Conservation (phyloP, 2,888 invertebrate species). For the Drosophila pseudotakahashii region DNA sequence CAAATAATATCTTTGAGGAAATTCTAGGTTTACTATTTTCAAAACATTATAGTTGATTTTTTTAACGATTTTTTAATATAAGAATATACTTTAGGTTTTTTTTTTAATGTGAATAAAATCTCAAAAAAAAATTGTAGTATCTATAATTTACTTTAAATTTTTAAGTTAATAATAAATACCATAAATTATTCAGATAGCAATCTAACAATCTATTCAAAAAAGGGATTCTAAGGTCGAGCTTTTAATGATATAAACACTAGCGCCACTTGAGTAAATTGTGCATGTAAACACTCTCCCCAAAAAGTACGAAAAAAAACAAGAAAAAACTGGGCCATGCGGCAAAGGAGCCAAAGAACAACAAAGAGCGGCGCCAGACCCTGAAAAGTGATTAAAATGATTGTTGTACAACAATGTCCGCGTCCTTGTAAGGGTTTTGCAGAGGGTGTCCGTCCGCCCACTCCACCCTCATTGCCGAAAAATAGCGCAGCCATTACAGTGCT, state of each 20-base stretch:
- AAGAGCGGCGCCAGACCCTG: conserved; percentile 71
- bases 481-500: conserved; percentile 66
- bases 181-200: background rate
- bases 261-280: conserved; percentile 79
- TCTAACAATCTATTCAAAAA: conserved; percentile 12
- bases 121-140: too few species aligned
- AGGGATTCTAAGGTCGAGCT: conserved; percentile 8
- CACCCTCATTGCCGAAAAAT: conserved; percentile 6
- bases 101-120: too few species aligned
- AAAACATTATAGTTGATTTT: too few species aligned
- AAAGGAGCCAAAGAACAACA: conserved; percentile 22
- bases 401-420: conserved; percentile 60
- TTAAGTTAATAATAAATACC: background rate
- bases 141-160: background rate
- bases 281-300: conserved; percentile 67
- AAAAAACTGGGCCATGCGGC: conserved; percentile 18
- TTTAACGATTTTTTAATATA: too few species aligned
- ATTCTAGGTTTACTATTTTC: too few species aligned
- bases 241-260: conserved; percentile 73
- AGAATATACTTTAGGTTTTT: too few species aligned
- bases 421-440: conserved; percentile 49
- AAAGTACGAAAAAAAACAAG: conserved; percentile 3
- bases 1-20: too few species aligned
- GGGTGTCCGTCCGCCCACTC: background rate
- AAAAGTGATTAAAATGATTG: conserved; percentile 79